A percentile compares a stretch with the other conserved stretches of the same genome.
Evolutionary conservation across 2,113 vertebrate species (phyloP).

Genomic region (Ptychochromis oligacanthus): DNA sequence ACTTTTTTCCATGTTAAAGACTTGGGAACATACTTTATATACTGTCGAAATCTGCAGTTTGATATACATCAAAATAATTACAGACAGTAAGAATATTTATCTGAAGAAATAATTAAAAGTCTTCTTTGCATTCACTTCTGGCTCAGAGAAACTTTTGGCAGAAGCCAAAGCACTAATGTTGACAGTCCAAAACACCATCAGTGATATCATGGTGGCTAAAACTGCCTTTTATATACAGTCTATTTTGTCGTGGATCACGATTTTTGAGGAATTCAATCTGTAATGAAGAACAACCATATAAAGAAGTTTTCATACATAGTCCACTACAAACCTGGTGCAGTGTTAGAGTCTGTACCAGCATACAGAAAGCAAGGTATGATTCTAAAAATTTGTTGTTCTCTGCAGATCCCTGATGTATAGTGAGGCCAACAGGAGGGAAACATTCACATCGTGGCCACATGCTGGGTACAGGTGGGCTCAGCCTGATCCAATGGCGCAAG

Average conservation of each 20-base stretch:
- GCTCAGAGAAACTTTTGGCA: neutral
- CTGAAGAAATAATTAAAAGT: too few species aligned
- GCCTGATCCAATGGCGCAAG: conserved; percentile 99
- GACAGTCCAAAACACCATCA: neutral
- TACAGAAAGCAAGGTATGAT: neutral
- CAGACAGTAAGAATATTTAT: too few species aligned
- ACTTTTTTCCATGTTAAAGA: neutral
- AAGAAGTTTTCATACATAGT: too few species aligned
- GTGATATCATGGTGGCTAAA: neutral
- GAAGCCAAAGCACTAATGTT: too few species aligned
- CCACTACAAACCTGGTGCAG: neutral
- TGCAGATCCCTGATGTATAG: conserved; percentile 97
- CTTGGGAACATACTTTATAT: neutral
- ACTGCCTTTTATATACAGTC: neutral
- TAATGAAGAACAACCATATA: neutral
- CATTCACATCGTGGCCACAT: conserved; percentile 98
- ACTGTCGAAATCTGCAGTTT: neutral
- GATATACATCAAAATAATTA: neutral
- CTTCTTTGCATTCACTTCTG: too few species aligned
- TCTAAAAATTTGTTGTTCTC: neutral
- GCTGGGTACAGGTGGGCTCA: conserved; percentile 98
- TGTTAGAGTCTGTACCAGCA: neutral
- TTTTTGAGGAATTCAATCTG: neutral
- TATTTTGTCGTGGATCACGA: neutral
- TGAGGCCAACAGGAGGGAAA: conserved; percentile 97